Evolutionary conservation across 2,888 invertebrate genomes (phyloP).

Genomic region (Tachina grossa): DNA sequence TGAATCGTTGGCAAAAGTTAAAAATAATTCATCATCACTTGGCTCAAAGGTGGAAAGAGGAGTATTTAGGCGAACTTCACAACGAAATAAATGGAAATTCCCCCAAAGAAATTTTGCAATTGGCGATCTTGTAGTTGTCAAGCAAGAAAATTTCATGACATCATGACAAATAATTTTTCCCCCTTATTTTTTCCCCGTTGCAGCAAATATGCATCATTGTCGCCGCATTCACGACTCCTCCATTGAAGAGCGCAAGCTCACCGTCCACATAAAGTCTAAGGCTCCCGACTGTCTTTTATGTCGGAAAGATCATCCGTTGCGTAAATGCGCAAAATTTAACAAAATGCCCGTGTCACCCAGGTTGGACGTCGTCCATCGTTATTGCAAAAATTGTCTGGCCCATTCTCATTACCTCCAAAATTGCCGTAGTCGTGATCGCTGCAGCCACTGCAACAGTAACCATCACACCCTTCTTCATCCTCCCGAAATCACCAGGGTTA

Average conservation of each 20-base stretch:
- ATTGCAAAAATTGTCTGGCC: background rate
- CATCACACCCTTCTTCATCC: conserved; percentile 12
- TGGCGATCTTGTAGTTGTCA: background rate
- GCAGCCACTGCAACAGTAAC: background rate
- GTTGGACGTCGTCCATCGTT: no score
- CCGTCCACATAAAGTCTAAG: background rate
- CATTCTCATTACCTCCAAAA: background rate
- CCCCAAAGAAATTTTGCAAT: conserved; percentile 6
- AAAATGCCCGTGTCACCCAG: background rate
- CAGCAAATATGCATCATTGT: background rate
- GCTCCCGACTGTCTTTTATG: background rate
- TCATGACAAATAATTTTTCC: background rate
- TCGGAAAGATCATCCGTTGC: background rate
- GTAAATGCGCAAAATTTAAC: background rate
- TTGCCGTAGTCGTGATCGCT: background rate
- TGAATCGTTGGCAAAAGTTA: conserved; percentile 16
- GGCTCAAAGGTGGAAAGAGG: background rate
- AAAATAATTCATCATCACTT: background rate
- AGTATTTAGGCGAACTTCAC: conserved; percentile 1
- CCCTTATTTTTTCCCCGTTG: background rate
- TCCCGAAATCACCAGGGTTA: background rate
- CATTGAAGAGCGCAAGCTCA: background rate
- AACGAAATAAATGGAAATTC: background rate
- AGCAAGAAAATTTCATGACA: background rate
- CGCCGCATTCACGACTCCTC: background rate